phyloP scores from a whole-genome alignment of 2,113 vertebrate species.

The Solenodon paradoxus region DNA sequence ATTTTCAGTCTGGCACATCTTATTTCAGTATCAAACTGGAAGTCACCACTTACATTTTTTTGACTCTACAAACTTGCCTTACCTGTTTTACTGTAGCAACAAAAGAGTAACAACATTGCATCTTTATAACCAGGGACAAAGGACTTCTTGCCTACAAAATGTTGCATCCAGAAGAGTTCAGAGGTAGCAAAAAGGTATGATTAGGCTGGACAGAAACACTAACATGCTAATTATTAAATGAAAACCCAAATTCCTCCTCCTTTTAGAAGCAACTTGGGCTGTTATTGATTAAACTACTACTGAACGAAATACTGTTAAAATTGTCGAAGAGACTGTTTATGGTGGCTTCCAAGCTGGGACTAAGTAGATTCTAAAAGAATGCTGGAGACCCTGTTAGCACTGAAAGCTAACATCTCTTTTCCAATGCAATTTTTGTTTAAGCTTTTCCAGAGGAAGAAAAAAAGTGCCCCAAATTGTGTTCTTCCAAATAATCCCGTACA shows the following conservation, averaged over 20 bases:
- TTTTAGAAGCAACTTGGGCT: neutral
- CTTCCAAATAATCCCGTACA: no score
- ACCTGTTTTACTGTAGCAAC: neutral
- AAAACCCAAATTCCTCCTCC: neutral
- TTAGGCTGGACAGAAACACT: neutral
- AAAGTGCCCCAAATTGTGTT: neutral
- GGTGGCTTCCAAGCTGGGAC: neutral
- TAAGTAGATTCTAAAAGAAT: neutral
- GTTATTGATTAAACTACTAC: neutral
- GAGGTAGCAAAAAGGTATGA: neutral
- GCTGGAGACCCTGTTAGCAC: neutral
- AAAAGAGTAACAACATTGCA: neutral
- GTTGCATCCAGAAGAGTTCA: neutral
- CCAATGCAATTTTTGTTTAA: conserved; percentile 9
- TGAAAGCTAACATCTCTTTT: neutral
- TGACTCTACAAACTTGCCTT: neutral
- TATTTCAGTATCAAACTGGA: conserved; percentile 31
- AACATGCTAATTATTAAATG: conserved; percentile 7
- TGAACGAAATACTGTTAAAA: neutral
- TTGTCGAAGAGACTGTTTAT: neutral
- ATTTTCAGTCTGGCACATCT: neutral
- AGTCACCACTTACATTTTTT: neutral
- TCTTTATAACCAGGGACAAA: conserved; percentile 8
- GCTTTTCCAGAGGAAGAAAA: neutral
- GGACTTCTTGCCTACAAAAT: neutral